Evolutionary conservation across 1,140 invertebrate species (phyloP).

Genomic region (Panulirus ornatus): DNA sequence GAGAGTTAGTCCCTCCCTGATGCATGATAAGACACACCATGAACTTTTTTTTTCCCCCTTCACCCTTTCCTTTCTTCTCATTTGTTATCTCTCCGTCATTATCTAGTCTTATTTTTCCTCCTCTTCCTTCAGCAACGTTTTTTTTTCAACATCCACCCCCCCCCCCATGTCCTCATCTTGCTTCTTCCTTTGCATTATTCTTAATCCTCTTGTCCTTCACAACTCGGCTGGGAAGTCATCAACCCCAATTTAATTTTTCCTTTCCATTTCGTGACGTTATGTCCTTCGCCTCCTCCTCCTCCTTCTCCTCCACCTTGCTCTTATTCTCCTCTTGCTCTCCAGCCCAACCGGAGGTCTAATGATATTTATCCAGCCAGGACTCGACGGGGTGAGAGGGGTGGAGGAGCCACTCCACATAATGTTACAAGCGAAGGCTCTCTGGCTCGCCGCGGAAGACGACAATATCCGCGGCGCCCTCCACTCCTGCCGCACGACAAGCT

Average conservation of each 20-base stretch:
- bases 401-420: no score
- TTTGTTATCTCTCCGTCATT: neutral
- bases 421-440: no score
- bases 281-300: neutral
- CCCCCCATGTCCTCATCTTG: neutral
- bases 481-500: no score
- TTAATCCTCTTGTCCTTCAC: neutral
- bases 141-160: neutral
- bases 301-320: neutral
- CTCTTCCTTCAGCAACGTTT: neutral
- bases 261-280: neutral
- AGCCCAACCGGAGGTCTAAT: no score
- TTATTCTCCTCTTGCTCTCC: no score
- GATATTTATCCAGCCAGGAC: no score
- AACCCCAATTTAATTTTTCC: neutral
- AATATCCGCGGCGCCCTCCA: no score
- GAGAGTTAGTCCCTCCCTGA: no score
- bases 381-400: no score
- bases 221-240: no score
- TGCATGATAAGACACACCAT: no score
- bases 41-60: neutral
- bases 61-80: neutral
- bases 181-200: neutral
- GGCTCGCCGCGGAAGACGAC: no score
- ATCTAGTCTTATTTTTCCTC: neutral